Evolutionary conservation across 2,113 vertebrate species (phyloP).

Genomic region (Cyprinodon tularosa): DNA sequence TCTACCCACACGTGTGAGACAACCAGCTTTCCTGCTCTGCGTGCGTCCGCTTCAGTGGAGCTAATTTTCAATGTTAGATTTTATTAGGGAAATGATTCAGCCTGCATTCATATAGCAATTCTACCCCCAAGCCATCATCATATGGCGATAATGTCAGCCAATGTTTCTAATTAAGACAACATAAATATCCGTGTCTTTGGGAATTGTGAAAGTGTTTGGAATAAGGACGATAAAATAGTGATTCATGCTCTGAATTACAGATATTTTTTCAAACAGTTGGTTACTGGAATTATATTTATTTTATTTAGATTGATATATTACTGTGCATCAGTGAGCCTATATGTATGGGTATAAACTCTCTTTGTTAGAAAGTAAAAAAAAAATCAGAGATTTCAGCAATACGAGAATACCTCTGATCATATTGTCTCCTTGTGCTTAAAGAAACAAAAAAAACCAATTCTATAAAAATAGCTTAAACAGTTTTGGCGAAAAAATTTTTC

Average conservation of each 20-base stretch:
- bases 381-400: neutral
- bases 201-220: conserved; percentile 53
- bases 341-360: neutral
- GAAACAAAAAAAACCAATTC: neutral
- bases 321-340: neutral
- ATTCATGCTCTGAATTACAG: conserved; percentile 31
- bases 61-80: conserved; percentile 61
- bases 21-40: conserved; percentile 47
- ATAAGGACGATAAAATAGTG: conserved; percentile 30
- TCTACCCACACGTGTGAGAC: too few species aligned
- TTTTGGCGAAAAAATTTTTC: neutral
- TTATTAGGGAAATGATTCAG: conserved; percentile 64
- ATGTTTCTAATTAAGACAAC: conserved; percentile 59
- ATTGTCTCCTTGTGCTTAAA: neutral
- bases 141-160: conserved; percentile 43
- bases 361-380: neutral
- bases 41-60: conserved; percentile 53
- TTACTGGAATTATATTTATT: neutral
- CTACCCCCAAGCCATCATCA: conserved; percentile 44
- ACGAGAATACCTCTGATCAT: neutral
- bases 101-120: conserved; percentile 56
- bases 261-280: neutral
- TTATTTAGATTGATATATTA: neutral
- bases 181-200: conserved; percentile 36
- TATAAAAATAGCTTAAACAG: neutral